Conservation (phyloP, 2,113 vertebrate genomes). For the Corythornis cristatus region DNA sequence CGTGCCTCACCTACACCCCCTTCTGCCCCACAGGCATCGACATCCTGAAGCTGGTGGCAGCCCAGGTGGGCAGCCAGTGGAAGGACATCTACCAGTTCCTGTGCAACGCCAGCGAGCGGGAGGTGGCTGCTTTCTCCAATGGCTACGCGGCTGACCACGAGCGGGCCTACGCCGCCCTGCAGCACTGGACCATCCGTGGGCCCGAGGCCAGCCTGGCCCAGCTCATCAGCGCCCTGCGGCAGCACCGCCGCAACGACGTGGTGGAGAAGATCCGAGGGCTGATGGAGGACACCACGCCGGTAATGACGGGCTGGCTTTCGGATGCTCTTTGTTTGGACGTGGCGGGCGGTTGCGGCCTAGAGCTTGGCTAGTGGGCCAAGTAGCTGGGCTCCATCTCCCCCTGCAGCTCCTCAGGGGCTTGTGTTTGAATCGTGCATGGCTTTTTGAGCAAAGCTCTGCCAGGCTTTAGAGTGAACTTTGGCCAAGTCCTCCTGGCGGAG, state of each 20-base stretch:
- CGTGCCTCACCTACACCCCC: background rate
- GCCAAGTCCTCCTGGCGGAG: background rate
- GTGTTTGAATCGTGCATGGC: fast-evolving
- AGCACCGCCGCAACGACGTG: slow-evolving; percentile 91
- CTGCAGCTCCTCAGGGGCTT: fast-evolving
- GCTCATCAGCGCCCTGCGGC: slow-evolving; percentile 91
- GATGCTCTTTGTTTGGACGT: fast-evolving
- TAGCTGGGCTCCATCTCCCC: background rate
- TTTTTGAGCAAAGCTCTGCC: background rate
- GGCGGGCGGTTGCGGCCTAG: fast-evolving
- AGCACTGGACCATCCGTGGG: slow-evolving; percentile 96
- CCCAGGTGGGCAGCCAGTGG: slow-evolving; percentile 94
- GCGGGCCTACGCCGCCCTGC: slow-evolving; percentile 90
- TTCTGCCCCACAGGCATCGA: slow-evolving; percentile 84
- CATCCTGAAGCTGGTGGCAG: slow-evolving; percentile 92
- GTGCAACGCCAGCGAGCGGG: slow-evolving; percentile 90
- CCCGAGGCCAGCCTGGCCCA: slow-evolving; percentile 94
- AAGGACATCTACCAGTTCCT: slow-evolving; percentile 93
- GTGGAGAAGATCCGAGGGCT: slow-evolving; percentile 94
- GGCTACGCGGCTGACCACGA: slow-evolving; percentile 89
- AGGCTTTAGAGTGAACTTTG: background rate
- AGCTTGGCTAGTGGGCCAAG: background rate
- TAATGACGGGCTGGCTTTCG: background rate
- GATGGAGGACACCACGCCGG: slow-evolving; percentile 95
- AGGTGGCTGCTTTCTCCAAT: slow-evolving; percentile 91